Conservation (phyloP, 2,797 vertebrate species). For the Pseudocheirus occidentalis region DNA sequence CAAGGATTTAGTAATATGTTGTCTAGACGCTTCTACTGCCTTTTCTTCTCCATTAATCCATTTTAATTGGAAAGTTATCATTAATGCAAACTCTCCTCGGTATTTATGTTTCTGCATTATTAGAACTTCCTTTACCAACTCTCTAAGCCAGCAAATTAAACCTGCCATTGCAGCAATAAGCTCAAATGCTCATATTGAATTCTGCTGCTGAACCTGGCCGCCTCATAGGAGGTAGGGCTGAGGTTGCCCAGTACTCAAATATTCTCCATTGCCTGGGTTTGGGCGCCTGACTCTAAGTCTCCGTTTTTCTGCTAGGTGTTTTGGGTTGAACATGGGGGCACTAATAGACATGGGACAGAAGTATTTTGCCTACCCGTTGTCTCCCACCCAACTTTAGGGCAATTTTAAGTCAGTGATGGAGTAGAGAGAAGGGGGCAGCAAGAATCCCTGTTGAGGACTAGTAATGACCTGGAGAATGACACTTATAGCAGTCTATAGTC, state of each 20-base stretch:
- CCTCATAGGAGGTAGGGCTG: conserved; percentile 55
- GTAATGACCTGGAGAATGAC: not conserved
- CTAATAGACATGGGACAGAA: not conserved
- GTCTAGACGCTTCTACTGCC: conserved; percentile 74
- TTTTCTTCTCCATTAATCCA: conserved; percentile 80
- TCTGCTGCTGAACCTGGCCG: conserved; percentile 51
- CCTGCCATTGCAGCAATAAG: conserved; percentile 70
- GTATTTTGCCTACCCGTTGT: not conserved
- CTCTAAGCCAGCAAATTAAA: conserved; percentile 77
- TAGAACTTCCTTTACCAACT: conserved; percentile 74
- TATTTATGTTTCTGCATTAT: conserved; percentile 76
- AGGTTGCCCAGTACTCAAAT: not conserved
- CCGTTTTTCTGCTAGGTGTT: not conserved
- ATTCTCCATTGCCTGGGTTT: conserved; percentile 49
- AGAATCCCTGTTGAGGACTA: not conserved
- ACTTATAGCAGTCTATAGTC: not conserved
- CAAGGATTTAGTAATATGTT: conserved; percentile 74
- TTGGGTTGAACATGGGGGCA: not conserved
- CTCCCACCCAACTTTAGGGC: not conserved
- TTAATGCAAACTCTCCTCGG: conserved; percentile 77
- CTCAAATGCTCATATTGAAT: conserved; percentile 70
- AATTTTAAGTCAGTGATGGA: not conserved
- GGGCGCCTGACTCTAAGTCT: conserved; percentile 38
- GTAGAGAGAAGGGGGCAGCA: not conserved
- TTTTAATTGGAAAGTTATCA: conserved; percentile 81